Evolutionary conservation across 2,797 vertebrate species (phyloP).

Genomic region (Onychomys leucogaster): DNA sequence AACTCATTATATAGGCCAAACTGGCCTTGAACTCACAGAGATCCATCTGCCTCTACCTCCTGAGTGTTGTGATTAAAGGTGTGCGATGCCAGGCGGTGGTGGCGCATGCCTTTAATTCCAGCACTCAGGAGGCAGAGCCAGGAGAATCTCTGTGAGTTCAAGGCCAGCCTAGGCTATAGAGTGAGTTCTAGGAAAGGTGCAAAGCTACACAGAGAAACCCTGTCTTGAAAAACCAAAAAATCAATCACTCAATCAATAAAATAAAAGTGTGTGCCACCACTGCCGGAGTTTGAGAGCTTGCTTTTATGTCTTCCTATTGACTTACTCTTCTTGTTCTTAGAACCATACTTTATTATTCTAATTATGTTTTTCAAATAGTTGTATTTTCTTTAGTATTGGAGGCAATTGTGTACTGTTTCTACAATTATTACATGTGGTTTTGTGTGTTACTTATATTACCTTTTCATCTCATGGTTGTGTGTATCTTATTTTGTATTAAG

Average conservation of each 20-base stretch:
- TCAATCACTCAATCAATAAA: too few relatives aligned
- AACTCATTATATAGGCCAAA: background rate
- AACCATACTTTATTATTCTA: constrained; percentile 29
- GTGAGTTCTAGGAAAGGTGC: too few relatives aligned
- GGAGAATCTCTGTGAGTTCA: too few relatives aligned
- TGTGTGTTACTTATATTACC: constrained; percentile 8
- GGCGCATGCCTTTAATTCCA: too few relatives aligned
- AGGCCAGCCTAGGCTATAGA: too few relatives aligned
- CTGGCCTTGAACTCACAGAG: background rate
- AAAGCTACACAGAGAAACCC: too few relatives aligned
- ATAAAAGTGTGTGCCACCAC: background rate
- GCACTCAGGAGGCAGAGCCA: too few relatives aligned
- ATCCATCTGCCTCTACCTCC: background rate
- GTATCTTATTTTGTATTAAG: background rate
- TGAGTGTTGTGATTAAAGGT: background rate
- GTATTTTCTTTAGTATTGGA: background rate
- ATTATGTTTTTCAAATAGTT: background rate
- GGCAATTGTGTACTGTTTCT: background rate
- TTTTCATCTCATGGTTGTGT: background rate
- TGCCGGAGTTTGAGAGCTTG: background rate
- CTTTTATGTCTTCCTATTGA: constrained; percentile 19
- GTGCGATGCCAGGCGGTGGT: too few relatives aligned
- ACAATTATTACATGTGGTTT: constrained; percentile 7
- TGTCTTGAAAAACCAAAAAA: too few relatives aligned
- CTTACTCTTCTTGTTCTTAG: constrained; percentile 14